A percentile compares a stretch with the other conserved stretches of the same genome.
Evolutionary conservation across 2,797 vertebrate genomes (phyloP).

Genomic region (Distichodus sexfasciatus): DNA sequence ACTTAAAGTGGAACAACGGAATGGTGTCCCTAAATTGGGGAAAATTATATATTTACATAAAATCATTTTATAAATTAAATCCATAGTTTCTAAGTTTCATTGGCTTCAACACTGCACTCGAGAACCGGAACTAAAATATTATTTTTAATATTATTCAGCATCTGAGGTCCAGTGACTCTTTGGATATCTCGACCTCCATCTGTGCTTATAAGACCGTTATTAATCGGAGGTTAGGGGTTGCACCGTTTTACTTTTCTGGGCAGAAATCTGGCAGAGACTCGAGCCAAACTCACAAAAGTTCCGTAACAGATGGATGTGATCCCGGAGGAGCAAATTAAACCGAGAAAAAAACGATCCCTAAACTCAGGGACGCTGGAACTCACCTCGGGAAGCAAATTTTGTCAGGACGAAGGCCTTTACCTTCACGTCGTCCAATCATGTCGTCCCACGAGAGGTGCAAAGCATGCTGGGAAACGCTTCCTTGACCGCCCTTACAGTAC

Average conservation of each 20-base stretch:
- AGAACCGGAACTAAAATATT: no score
- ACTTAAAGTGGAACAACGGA: no score
- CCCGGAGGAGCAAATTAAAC: slow-evolving; percentile 41
- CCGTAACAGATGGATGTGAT: slow-evolving; percentile 45
- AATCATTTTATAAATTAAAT: no score
- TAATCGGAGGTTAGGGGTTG: slow-evolving; percentile 28
- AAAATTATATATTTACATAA: no score
- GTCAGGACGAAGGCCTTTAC: slow-evolving; percentile 8
- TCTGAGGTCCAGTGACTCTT: no score
- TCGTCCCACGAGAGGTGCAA: slow-evolving; percentile 5
- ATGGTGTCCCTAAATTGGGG: no score
- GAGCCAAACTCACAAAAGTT: slow-evolving; percentile 43
- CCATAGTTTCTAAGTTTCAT: no score
- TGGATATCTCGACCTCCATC: background rate
- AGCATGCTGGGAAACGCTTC: background rate
- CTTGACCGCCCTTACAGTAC: background rate
- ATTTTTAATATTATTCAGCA: no score
- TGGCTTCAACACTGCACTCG: no score
- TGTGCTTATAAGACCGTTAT: slow-evolving; percentile 27
- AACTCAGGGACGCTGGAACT: slow-evolving; percentile 3
- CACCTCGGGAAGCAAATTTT: slow-evolving; percentile 5
- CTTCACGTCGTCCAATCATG: slow-evolving; percentile 27
- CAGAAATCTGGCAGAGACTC: slow-evolving; percentile 4
- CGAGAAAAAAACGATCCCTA: background rate
- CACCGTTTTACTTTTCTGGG: slow-evolving; percentile 11